phyloP scores from a whole-genome alignment of 2,113 vertebrate species.

The Callorhinus ursinus region DNA sequence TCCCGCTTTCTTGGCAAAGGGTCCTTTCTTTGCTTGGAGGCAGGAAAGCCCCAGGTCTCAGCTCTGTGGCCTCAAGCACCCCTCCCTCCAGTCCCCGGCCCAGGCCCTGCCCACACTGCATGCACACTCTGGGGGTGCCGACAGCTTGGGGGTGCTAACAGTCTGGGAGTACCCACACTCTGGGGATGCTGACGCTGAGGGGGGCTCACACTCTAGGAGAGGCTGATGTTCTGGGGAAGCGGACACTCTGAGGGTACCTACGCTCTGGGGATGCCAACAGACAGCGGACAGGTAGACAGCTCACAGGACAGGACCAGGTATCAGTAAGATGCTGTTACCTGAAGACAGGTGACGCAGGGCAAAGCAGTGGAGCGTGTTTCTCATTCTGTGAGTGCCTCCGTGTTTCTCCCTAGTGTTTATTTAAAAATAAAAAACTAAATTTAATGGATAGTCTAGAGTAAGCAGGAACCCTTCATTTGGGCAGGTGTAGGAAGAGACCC shows the following conservation, averaged over 20 bases:
- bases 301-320: not conserved
- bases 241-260: too few species aligned
- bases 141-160: too few species aligned
- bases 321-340: accelerated
- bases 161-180: too few species aligned
- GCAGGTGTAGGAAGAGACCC: not conserved
- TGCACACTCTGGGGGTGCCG: too few species aligned
- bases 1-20: not conserved
- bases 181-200: too few species aligned
- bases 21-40: not conserved
- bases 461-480: not conserved
- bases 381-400: accelerated
- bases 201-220: too few species aligned
- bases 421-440: not conserved
- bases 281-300: not conserved
- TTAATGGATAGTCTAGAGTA: too few species aligned
- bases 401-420: not conserved
- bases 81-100: too few species aligned
- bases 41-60: not conserved
- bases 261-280: not conserved
- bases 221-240: too few species aligned
- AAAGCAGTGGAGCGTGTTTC: accelerated
- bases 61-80: not conserved
- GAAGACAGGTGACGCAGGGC: accelerated
- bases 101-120: accelerated